Percentiles rank a stretch among this genome's conserved stretches.
Evolutionary conservation across 2,888 invertebrate species (phyloP).

Genomic region (Syritta pipiens): DNA sequence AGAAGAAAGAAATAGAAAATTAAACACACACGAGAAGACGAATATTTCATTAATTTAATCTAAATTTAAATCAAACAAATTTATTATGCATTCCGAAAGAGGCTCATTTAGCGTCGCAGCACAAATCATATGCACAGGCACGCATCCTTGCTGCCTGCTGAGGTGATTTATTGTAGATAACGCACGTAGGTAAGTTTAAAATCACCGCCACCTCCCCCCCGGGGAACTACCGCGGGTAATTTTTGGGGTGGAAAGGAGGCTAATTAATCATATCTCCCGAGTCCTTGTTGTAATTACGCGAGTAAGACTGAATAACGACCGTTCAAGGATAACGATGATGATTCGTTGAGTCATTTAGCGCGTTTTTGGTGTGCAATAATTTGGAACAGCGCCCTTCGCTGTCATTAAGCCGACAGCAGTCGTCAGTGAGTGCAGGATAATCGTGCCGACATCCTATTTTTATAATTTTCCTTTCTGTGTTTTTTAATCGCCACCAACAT

Average conservation of each 20-base stretch:
- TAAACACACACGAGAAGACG: not conserved
- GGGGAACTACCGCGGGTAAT: not conserved
- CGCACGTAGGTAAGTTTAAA: conserved; percentile 25
- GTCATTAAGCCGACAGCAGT: conserved; percentile 13
- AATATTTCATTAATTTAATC: conserved; percentile 12
- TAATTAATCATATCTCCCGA: conserved; percentile 42
- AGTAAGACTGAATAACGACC: not conserved
- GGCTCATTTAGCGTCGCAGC: not conserved
- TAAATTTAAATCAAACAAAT: conserved; percentile 20
- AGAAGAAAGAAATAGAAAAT: conserved; percentile 41
- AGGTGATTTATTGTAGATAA: conserved; percentile 39
- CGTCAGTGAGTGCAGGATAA: not conserved
- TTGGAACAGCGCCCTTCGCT: conserved; percentile 1
- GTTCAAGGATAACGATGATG: conserved; percentile 15
- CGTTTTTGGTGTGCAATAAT: not conserved
- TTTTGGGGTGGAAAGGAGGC: not conserved
- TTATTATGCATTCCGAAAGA: not conserved
- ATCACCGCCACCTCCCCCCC: not conserved
- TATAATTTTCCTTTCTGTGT: not conserved
- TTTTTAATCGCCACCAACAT: conserved; percentile 21
- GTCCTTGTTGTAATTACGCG: conserved; percentile 17
- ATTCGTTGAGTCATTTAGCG: conserved; percentile 7
- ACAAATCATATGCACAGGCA: conserved; percentile 29
- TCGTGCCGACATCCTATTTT: not conserved
- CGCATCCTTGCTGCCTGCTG: conserved; percentile 12